Evolutionary conservation across 2,797 vertebrate species (phyloP), one percentile per base, ranked within the genome.

Genomic region (Acanthurus tractus): DNA sequence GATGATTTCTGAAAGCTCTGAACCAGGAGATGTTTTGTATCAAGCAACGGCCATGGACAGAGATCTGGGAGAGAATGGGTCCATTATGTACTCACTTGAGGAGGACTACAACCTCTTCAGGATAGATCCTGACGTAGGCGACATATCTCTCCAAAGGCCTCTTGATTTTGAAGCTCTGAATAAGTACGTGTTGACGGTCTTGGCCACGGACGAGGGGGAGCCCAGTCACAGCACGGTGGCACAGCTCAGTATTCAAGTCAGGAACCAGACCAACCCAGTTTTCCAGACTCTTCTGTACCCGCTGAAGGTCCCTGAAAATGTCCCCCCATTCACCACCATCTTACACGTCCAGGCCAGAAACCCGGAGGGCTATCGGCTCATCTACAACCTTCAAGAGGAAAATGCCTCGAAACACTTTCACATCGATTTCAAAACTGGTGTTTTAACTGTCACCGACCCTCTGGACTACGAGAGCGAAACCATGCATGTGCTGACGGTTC

Each of bases 311-410:
- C 97, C 97, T 14, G 98, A 99, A 94, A 97, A 97, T 18, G 96
- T 98, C 12, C 94, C 97, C 1, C 94, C 96, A 0, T 97, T 96
- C 71, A 99, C 97, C 9, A 97, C 97, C 0, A 95, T 99, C 82
- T 90, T 99, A 40, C 98, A 99, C 23, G 97, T 98, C 4, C 98
- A 99, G 88, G 98, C 98, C 57, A 96, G 96, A 67, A 99, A 98
- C 75, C 97, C 97, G 0, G 98, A 99, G 64, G 98, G 98, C 46
- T 97, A 97, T 74, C 96, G 96, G 6, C 95, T 99, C 18, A 97
- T 99, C 92, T 99, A 99, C 90, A 99, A 97, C 88, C 96, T 99
- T 0, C 88, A 96, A 53, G 97, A 98, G 83, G 96, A 97, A 88
- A 97, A 97, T 0, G 86, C 95, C 15, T 89, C 97, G 23, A 96